Conservation (phyloP, 2,113 vertebrate species). For the Odontophorus gujanensis region DNA sequence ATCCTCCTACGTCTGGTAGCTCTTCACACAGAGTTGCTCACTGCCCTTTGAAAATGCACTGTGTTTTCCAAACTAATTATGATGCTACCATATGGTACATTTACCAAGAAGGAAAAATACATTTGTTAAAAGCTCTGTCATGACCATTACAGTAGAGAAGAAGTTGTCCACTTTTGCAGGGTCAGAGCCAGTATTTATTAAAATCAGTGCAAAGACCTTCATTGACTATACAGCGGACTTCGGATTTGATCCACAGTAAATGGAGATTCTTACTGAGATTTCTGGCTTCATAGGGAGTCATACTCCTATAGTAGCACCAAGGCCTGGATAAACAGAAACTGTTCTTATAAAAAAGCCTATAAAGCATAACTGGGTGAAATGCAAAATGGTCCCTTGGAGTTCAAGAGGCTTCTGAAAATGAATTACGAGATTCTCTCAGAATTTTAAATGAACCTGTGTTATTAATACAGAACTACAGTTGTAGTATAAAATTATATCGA, state of each 20-base stretch:
- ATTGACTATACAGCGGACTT: not conserved
- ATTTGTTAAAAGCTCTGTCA: not conserved
- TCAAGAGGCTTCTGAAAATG: not conserved
- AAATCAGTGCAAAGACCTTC: constrained; percentile 6
- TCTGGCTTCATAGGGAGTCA: not conserved
- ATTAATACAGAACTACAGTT: not conserved
- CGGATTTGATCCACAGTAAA: not conserved
- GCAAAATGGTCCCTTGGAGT: not conserved
- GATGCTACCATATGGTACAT: not conserved
- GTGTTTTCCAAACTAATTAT: not conserved
- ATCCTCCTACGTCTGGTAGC: not conserved
- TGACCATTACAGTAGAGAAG: not conserved
- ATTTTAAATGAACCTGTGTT: not conserved
- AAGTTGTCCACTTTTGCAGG: not conserved
- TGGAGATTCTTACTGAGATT: not conserved
- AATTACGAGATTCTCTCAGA: not conserved
- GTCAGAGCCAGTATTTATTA: not conserved
- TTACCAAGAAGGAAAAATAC: constrained; percentile 5
- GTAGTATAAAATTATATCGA: not conserved
- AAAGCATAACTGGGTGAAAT: not conserved
- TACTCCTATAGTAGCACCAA: not conserved
- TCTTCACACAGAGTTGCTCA: not conserved
- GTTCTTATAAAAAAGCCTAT: not conserved
- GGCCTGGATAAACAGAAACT: not conserved
- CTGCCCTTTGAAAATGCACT: not conserved